Percentiles rank a stretch among this genome's conserved stretches.
Conservation (phyloP, 1,140 invertebrate species). For the Harpegnathos saltator region DNA sequence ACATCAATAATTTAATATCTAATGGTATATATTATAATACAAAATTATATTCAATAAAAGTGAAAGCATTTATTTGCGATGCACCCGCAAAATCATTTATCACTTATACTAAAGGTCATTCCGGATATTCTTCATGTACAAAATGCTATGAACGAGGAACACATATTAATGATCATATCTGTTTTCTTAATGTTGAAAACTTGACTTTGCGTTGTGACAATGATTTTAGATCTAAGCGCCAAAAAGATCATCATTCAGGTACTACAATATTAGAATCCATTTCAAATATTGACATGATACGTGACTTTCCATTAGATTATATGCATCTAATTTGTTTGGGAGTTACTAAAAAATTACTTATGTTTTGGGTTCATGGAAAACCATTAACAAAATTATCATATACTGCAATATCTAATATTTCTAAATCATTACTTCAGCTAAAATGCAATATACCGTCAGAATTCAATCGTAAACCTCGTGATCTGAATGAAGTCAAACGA, state of each 20-base stretch:
- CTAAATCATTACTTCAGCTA: slow-evolving; percentile 3
- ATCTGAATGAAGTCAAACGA: not conserved
- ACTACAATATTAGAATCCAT: slow-evolving; percentile 20
- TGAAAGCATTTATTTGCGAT: slow-evolving; percentile 18
- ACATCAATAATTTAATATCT: slow-evolving; percentile 5
- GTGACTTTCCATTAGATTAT: slow-evolving; percentile 2
- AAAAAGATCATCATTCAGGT: slow-evolving; percentile 1
- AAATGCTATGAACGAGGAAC: slow-evolving; percentile 2
- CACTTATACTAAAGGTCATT: slow-evolving; percentile 3
- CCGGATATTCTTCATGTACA: slow-evolving; percentile 1
- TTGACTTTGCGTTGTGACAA: slow-evolving; percentile 12
- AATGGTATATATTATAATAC: slow-evolving; percentile 15
- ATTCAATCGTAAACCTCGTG: slow-evolving; percentile 13
- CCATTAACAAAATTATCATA: not conserved
- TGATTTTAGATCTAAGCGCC: not conserved
- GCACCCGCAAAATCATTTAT: slow-evolving; percentile 19
- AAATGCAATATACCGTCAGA: not conserved
- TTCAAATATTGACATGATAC: slow-evolving; percentile 5
- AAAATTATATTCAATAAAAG: slow-evolving; percentile 21
- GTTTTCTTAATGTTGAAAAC: slow-evolving; percentile 4
- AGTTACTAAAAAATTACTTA: slow-evolving; percentile 6
- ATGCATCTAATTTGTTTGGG: too few relatives aligned
- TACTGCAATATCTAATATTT: slow-evolving; percentile 6
- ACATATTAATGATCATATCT: slow-evolving; percentile 11
- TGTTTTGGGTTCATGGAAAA: slow-evolving; percentile 13